A percentile compares a stretch with the other conserved stretches of the same genome.
Conservation (phyloP, 2,888 invertebrate genomes). For the Listrodromus nycthemerus region DNA sequence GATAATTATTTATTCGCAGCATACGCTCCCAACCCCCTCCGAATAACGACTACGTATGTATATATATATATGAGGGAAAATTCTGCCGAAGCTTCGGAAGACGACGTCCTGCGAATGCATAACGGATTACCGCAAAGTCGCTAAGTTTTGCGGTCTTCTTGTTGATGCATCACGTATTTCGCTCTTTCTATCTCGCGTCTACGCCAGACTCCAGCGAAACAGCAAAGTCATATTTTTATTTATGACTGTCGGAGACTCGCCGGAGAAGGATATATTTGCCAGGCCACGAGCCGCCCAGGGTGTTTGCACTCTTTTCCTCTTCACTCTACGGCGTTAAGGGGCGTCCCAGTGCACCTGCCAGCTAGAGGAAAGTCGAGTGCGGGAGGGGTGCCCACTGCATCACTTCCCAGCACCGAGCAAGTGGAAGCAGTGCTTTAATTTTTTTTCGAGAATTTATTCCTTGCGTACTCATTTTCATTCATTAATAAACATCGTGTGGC, state of each 20-base stretch:
- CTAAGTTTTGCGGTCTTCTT: constrained; percentile 51
- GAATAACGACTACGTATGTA: constrained; percentile 17
- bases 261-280: constrained; percentile 33
- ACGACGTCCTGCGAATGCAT: constrained; percentile 56
- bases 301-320: constrained; percentile 51
- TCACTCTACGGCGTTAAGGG: constrained; percentile 39
- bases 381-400: constrained; percentile 40
- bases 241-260: constrained; percentile 52
- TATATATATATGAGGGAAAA: not conserved
- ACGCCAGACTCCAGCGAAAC: constrained; percentile 40
- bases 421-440: constrained; percentile 62
- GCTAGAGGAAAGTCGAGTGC: constrained; percentile 57
- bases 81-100: constrained; percentile 22
- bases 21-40: constrained; percentile 17
- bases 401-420: constrained; percentile 60
- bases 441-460: constrained; percentile 60
- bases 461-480: constrained; percentile 60
- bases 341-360: constrained; percentile 50
- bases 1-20: constrained; percentile 9
- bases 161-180: constrained; percentile 36
- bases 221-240: constrained; percentile 63
- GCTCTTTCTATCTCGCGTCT: constrained; percentile 23
- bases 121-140: constrained; percentile 54
- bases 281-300: constrained; percentile 40
- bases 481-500: constrained; percentile 65